Percentiles rank a stretch among this genome's conserved stretches.
These are phyloP conservation scores for Callaeas wilsoni DNA, from an alignment of 2,113 vertebrate species.

Conservation along the genomic window DNA sequence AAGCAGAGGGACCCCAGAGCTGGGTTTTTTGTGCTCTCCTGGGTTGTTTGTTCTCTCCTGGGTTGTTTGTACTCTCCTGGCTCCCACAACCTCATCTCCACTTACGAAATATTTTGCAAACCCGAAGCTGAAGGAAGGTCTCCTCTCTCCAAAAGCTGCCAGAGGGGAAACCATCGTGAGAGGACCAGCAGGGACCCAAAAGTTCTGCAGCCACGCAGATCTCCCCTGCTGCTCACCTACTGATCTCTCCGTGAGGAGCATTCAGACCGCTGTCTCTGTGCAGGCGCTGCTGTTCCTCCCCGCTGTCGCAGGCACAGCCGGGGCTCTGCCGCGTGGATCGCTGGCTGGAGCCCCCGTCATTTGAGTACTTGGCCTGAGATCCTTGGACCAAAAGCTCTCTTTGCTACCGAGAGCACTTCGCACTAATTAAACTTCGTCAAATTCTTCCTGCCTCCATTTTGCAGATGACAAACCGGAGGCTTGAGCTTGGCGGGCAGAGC, in stretches of 20 bases:
- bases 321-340: neutral
- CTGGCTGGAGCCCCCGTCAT: neutral
- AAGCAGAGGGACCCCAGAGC: neutral
- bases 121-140: neutral
- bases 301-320: neutral
- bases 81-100: neutral
- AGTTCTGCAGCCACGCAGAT: neutral
- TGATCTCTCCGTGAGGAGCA: neutral
- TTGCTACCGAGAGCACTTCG: neutral
- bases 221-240: neutral
- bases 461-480: neutral
- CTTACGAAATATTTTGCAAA: neutral
- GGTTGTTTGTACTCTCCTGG: neutral
- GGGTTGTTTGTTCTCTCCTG: neutral
- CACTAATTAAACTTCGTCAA: neutral
- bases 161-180: neutral
- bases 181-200: neutral
- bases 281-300: neutral
- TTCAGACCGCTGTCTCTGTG: neutral
- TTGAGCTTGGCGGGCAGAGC: neutral
- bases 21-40: neutral
- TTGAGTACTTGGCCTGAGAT: neutral
- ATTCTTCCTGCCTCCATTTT: neutral
- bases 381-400: neutral
- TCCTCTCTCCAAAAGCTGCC: neutral